These are phyloP conservation scores for Semnornis frantzii DNA, from an alignment of 2,113 vertebrate species.

Conservation along the genomic window DNA sequence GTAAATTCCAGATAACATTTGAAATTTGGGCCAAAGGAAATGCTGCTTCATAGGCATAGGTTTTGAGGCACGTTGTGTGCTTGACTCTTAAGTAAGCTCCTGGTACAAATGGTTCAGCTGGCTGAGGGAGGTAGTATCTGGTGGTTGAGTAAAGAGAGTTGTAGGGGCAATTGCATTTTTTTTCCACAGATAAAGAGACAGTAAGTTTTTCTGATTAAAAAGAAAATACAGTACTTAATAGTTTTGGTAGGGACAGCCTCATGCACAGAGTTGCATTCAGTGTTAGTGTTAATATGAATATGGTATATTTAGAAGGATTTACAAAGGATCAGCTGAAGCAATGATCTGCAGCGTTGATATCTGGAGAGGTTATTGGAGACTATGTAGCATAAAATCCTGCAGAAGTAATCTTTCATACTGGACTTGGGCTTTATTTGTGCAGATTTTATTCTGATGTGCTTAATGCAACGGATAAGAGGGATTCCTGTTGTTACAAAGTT, in stretches of 20 bases:
- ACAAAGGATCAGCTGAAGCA: neutral
- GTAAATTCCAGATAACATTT: neutral
- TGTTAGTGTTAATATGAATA: neutral
- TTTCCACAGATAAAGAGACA: neutral
- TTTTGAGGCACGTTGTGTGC: neutral
- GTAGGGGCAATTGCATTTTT: neutral
- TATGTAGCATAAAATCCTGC: neutral
- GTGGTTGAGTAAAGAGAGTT: neutral
- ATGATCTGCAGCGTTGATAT: fast-evolving
- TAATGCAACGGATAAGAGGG: neutral
- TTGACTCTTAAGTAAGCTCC: neutral
- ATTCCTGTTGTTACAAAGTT: neutral
- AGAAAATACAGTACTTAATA: neutral
- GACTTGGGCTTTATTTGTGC: neutral
- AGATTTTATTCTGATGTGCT: neutral
- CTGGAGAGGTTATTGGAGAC: neutral
- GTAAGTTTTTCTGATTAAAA: neutral
- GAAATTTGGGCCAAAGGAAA: fast-evolving
- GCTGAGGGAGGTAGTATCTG: neutral
- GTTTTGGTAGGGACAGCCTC: neutral
- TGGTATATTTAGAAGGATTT: neutral
- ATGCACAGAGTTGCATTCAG: neutral
- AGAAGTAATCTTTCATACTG: neutral
- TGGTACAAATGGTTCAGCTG: neutral
- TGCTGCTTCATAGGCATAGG: neutral